Percentiles rank a stretch among this genome's conserved stretches.
Conservation (phyloP, 2,797 vertebrate species). For the Sebastes vulpes region DNA sequence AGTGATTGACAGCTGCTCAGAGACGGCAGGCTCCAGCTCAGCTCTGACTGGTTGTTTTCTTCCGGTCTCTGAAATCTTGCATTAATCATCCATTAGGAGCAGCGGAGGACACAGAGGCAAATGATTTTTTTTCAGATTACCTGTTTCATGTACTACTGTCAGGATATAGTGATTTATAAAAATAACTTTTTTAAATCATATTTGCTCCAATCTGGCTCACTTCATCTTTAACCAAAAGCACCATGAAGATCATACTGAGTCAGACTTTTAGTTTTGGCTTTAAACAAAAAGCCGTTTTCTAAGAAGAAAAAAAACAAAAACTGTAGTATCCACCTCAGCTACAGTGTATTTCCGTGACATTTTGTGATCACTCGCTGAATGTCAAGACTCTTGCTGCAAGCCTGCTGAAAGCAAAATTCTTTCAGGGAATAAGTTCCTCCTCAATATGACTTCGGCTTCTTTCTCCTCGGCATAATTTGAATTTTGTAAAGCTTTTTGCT, state of each 20-base stretch:
- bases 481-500: slow-evolving; percentile 17
- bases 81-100: too few species aligned
- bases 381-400: slow-evolving; percentile 58
- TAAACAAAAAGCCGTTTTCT: slow-evolving; percentile 3
- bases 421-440: slow-evolving; percentile 36
- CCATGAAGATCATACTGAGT: not conserved
- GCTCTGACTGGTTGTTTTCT: too few species aligned
- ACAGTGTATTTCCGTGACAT: slow-evolving; percentile 56
- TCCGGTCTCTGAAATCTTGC: too few species aligned
- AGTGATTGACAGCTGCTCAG: too few species aligned
- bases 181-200: too few species aligned
- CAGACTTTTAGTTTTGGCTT: not conserved
- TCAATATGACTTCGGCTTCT: slow-evolving; percentile 9
- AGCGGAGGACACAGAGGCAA: too few species aligned
- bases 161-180: too few species aligned
- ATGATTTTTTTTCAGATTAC: too few species aligned
- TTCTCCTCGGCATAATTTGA: slow-evolving; percentile 25
- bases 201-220: too few species aligned
- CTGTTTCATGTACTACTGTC: too few species aligned
- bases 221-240: not conserved
- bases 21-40: too few species aligned
- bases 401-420: slow-evolving; percentile 53
- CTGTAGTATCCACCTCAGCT: slow-evolving; percentile 26
- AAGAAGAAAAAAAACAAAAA: not conserved
- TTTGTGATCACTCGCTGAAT: slow-evolving; percentile 64